These are phyloP conservation scores for Platypus cylindrus DNA, from an alignment of 2,888 invertebrate species.

Conservation along the genomic window DNA sequence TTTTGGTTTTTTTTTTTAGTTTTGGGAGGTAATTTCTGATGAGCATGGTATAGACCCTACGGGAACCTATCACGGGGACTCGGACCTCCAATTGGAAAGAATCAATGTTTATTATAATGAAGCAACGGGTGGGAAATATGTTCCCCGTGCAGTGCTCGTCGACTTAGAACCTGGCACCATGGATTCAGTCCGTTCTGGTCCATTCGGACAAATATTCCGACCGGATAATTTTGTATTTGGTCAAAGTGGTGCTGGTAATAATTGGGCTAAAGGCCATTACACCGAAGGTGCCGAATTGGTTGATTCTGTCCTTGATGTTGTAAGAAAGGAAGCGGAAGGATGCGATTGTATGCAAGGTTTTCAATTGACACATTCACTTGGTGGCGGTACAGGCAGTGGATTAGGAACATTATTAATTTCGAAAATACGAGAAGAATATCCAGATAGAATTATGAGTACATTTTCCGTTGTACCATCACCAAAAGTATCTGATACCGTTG, in stretches of 20 bases:
- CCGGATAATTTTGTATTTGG: constrained; percentile 95
- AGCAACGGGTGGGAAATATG: constrained; percentile 85
- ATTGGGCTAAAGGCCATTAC: constrained; percentile 87
- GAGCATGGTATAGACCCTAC: constrained; percentile 90
- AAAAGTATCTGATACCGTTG: constrained; percentile 82
- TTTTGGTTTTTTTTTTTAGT: constrained; percentile 38
- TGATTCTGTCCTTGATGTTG: constrained; percentile 74
- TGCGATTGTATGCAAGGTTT: constrained; percentile 89
- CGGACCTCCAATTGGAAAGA: constrained; percentile 82
- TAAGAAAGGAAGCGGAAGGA: constrained; percentile 75
- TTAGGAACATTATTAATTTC: constrained; percentile 93
- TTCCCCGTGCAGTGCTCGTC: constrained; percentile 83
- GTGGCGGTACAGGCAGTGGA: constrained; percentile 93
- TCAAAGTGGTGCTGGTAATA: constrained; percentile 73
- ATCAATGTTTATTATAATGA: constrained; percentile 95
- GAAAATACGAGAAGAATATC: constrained; percentile 94
- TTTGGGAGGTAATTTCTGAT: constrained; percentile 93
- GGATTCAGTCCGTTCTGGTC: constrained; percentile 91
- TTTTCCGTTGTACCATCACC: constrained; percentile 85
- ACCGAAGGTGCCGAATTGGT: constrained; percentile 82
- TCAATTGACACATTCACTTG: constrained; percentile 87
- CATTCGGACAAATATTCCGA: constrained; percentile 85
- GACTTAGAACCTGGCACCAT: constrained; percentile 95
- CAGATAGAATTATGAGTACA: constrained; percentile 96
- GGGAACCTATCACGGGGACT: constrained; percentile 81